Evolutionary conservation across 92 coral and sea anemone species (phyloP), one percentile per base, ranked within the genome.

Genomic region (Zoanthus sansibaricus): DNA sequence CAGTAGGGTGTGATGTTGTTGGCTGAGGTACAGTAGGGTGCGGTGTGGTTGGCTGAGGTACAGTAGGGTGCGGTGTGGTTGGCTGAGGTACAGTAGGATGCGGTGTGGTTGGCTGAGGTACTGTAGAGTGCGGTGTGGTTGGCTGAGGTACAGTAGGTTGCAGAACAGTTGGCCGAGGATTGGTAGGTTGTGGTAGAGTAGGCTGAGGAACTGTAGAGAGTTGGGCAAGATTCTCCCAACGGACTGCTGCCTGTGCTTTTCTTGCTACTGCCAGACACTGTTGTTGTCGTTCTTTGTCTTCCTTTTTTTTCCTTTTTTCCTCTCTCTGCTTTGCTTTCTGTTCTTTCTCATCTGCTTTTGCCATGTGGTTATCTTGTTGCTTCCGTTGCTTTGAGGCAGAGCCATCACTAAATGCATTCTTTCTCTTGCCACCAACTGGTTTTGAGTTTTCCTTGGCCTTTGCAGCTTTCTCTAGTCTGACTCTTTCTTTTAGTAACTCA

Each of bases 231-330:
- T 67, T 21, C 72, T 67, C 33, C 74, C 74, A 69, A 69, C 47
- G 74, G 32, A 69, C 74, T 69, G 74, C 74, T 69, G 74, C 74
- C 32, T 69, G 74, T 69, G 74, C 2, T 69, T 69, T 69, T 69
- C 74, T 17, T 17, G 74, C 74, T 69, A 20, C 74, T 69, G 44
- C 11, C 10, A 69, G 74, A 69, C 21, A 69, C 31, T 69, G 74
- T 69, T 69, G 37, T 69, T 69, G 74, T 4, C 32, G 74, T 10
- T 69, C 74, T n/a, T 69, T 69, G 10, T 69, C 74, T 20, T 69
- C 74, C 74, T 69, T 69, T 30, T 17, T 69, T 21, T 69, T 69
- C 74, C 32, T 69, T 30, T 69, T 69, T 69, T 69, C 74, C 74
- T 69, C 74, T 69, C 74, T 69, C 32, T 69, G 37, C 33, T 69